Percentiles rank a stretch among this genome's conserved stretches.
These are phyloP conservation scores for Megalops atlanticus DNA, from an alignment of 2,113 vertebrate species.

Conservation along the genomic window DNA sequence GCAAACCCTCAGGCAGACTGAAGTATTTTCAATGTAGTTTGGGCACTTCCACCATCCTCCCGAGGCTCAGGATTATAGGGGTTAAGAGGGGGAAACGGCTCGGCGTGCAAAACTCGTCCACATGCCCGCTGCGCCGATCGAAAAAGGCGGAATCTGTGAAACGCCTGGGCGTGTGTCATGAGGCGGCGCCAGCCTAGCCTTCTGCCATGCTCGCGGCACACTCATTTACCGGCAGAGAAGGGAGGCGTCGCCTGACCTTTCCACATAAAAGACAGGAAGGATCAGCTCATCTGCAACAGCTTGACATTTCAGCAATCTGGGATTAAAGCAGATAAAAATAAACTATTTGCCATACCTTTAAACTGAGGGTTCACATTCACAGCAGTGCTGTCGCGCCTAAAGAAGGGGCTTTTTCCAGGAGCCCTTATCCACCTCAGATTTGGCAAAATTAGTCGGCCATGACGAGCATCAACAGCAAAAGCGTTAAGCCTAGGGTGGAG, in stretches of 20 bases:
- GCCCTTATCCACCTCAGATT: not conserved
- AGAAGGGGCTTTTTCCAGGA: not conserved
- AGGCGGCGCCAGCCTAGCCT: not conserved
- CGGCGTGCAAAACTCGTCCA: not conserved
- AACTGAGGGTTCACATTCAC: not conserved
- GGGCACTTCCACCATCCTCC: not conserved
- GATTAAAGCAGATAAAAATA: constrained; percentile 35
- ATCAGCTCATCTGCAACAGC: constrained; percentile 38
- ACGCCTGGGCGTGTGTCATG: not conserved
- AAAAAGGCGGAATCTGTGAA: not conserved
- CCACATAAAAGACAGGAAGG: constrained; percentile 41
- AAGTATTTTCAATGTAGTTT: too few relatives aligned
- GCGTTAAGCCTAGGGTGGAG: constrained; percentile 41
- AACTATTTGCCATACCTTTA: not conserved
- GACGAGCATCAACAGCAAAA: constrained; percentile 50
- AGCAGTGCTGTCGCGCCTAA: not conserved
- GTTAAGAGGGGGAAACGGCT: not conserved
- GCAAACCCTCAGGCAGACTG: too few relatives aligned
- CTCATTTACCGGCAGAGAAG: constrained; percentile 20
- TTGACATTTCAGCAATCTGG: constrained; percentile 39
- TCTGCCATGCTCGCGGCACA: constrained; percentile 5
- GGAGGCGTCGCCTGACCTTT: constrained; percentile 62
- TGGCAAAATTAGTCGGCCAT: constrained; percentile 35
- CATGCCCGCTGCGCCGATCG: not conserved
- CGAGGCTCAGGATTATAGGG: not conserved